Evolutionary conservation across 1,140 invertebrate genomes (phyloP), one percentile per base, ranked within the genome.

Genomic region (Anoplophora glabripennis): DNA sequence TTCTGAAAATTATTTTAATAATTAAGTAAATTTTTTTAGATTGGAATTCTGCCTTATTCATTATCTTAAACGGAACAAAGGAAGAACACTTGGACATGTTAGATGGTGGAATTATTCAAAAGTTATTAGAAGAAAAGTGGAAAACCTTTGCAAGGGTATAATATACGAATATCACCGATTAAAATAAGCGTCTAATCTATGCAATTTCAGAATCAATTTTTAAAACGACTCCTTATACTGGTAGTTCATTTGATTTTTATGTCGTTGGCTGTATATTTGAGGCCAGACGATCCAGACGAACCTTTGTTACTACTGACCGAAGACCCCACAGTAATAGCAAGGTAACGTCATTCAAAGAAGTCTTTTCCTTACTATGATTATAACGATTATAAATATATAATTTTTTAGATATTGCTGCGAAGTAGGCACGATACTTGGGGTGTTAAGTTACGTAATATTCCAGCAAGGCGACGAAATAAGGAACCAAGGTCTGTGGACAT

Each of bases 81-180:
- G 90, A 96, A 69, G 96, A 96, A 68, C 97, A 99, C 85, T 84
- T 99, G 74, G 94, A 98, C 73, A 99, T 99, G 96, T 79, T 99
- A 61, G 95, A 98, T 70, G 95, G 94, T 45, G 96, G 96, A 36
- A 98, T 99, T 47, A 98, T 99, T 75, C 93, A 98, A 75, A 85
- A 94, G 70, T 78, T 99, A 46, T 81, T 99, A 11, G 95, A 98
- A 78, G 96, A 99, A 79, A 99, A 99, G 78, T 99, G 97, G 97
- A 98, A 98, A 77, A 96, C 94, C 3, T 99, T 97, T 83, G 97
- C 94, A 33, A 85, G 89, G 76, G 93, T 95, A 83, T 44, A 14
- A 38, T 34, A 17, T 28, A 40, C 41, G 28, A 53, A 12, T 9
- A 42, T 11, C 17, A 48, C 10, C 5, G 46, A 35, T 40, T 35